Evolutionary conservation across 2,797 vertebrate species (phyloP).

Genomic region (Mus spretus): DNA sequence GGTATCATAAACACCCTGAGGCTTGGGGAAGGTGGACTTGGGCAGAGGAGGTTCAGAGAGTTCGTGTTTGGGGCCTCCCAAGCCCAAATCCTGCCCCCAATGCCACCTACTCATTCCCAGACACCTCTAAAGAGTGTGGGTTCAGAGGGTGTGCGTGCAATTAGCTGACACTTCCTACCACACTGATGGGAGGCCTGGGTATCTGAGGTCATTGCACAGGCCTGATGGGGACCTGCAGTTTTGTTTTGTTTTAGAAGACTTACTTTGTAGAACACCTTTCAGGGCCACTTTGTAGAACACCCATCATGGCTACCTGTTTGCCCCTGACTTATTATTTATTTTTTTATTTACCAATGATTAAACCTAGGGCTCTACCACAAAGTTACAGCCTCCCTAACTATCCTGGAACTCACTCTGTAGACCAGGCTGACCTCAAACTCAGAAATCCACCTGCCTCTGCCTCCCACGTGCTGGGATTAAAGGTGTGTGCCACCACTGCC

Average conservation of each 20-base stretch:
- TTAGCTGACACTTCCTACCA: constrained; percentile 25
- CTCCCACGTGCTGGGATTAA: too few relatives aligned
- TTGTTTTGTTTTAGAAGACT: constrained; percentile 31
- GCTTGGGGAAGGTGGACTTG: background rate
- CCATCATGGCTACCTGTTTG: background rate
- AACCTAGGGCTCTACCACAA: background rate
- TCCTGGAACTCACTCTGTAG: too few relatives aligned
- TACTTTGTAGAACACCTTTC: constrained; percentile 1
- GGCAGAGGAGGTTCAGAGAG: constrained; percentile 8
- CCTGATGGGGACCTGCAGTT: background rate
- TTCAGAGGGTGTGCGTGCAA: background rate
- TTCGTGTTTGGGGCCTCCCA: background rate
- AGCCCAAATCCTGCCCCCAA: background rate
- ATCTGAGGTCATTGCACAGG: background rate
- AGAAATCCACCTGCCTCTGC: too few relatives aligned
- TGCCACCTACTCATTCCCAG: background rate
- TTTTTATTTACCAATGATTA: background rate
- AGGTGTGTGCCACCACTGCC: too few relatives aligned
- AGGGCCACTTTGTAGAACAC: background rate
- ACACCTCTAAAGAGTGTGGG: constrained; percentile 38
- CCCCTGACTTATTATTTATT: background rate
- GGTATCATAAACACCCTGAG: background rate
- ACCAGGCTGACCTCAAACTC: too few relatives aligned
- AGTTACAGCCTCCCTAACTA: background rate
- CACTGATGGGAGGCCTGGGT: background rate